These are phyloP conservation scores for Zeus faber DNA, from an alignment of 2,113 vertebrate genomes.

Conservation along the genomic window DNA sequence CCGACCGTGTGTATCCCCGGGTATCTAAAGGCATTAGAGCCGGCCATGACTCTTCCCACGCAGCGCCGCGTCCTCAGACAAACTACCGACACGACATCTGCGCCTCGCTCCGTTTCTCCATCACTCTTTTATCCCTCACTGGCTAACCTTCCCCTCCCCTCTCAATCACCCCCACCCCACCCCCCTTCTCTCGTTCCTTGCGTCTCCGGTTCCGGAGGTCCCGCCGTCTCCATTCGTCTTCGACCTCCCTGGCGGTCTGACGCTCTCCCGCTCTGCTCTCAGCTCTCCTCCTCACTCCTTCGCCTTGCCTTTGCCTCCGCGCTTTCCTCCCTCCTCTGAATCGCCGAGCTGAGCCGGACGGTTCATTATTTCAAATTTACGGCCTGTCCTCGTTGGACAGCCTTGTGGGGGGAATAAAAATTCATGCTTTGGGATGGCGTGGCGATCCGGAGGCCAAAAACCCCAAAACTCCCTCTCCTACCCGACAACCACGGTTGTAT, in stretches of 20 bases:
- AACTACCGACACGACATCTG: slow-evolving; percentile 7
- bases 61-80: slow-evolving; percentile 38
- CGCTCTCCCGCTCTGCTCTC: not conserved
- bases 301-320: slow-evolving; percentile 10
- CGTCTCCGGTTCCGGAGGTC: not conserved
- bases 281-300: slow-evolving; percentile 10
- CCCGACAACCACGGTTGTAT: slow-evolving; percentile 56
- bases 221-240: not conserved
- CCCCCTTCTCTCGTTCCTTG: not conserved
- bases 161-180: slow-evolving; percentile 6
- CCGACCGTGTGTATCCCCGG: not conserved
- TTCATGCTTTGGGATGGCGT: slow-evolving; percentile 55
- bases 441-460: slow-evolving; percentile 46
- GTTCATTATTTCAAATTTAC: slow-evolving; percentile 77
- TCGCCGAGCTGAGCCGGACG: slow-evolving; percentile 49
- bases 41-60: slow-evolving; percentile 6
- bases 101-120: too few relatives aligned
- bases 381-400: slow-evolving; percentile 63
- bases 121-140: too few relatives aligned
- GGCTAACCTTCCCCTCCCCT: not conserved
- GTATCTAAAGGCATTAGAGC: slow-evolving; percentile 7
- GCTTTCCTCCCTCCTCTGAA: slow-evolving; percentile 21
- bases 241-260: not conserved
- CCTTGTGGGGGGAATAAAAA: slow-evolving; percentile 59
- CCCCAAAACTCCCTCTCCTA: slow-evolving; percentile 36